Conservation (phyloP, 2,888 invertebrate genomes). For the Melieria omissa region DNA sequence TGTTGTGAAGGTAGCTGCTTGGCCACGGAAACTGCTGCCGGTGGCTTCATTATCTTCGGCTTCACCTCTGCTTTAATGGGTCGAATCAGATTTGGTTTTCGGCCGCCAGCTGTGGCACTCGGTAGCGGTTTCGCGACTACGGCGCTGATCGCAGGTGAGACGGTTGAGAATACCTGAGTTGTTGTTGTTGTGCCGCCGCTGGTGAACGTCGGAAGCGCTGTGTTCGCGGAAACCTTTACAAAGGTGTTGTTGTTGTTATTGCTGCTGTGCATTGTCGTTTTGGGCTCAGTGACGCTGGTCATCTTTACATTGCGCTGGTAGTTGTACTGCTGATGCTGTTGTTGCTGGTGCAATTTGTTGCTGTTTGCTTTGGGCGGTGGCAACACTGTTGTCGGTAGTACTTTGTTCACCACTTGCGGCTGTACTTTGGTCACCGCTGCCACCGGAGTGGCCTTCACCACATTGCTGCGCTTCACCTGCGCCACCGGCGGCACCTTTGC, state of each 20-base stretch:
- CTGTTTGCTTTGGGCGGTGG: slow-evolving; percentile 44
- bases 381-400: slow-evolving; percentile 50
- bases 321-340: slow-evolving; percentile 36
- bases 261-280: slow-evolving; percentile 4
- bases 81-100: slow-evolving; percentile 59
- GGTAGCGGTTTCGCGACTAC: slow-evolving; percentile 43
- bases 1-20: slow-evolving; percentile 38
- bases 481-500: slow-evolving; percentile 47
- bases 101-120: slow-evolving; percentile 35
- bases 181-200: slow-evolving; percentile 1
- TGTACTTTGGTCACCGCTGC: slow-evolving; percentile 56
- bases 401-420: slow-evolving; percentile 59
- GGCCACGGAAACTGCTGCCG: slow-evolving; percentile 37
- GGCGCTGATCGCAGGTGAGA: not conserved
- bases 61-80: slow-evolving; percentile 61
- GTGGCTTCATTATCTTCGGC: slow-evolving; percentile 57
- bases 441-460: slow-evolving; percentile 43
- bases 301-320: slow-evolving; percentile 18
- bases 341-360: slow-evolving; percentile 34
- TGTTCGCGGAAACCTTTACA: slow-evolving; percentile 36
- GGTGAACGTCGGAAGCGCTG: slow-evolving; percentile 30
- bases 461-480: slow-evolving; percentile 51
- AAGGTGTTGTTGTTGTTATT: slow-evolving; percentile 8
- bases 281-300: slow-evolving; percentile 15
- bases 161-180: not conserved